Evolutionary conservation across 1,140 invertebrate genomes (phyloP).

Genomic region (Geopemphigus sp.): DNA sequence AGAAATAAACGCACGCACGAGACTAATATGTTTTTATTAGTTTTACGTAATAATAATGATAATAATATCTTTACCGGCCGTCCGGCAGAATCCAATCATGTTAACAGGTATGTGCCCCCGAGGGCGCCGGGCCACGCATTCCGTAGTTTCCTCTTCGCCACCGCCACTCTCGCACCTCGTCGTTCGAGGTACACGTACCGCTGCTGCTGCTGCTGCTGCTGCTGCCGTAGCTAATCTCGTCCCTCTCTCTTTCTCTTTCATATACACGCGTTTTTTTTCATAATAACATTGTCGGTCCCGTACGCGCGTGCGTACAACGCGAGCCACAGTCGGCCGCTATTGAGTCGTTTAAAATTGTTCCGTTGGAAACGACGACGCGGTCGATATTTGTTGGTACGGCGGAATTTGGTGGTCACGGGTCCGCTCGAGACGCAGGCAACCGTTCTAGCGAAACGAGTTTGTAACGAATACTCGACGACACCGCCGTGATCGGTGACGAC

Average conservation of each 20-base stretch:
- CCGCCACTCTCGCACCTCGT: background rate
- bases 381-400: background rate
- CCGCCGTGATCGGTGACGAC: no score
- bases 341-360: background rate
- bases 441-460: no score
- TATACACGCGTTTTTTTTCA: background rate
- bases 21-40: slow-evolving; percentile 31
- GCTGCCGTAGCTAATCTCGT: background rate
- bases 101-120: slow-evolving; percentile 45
- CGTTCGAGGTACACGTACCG: background rate
- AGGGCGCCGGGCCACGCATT: slow-evolving; percentile 34
- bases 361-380: background rate
- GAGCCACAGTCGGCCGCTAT: background rate
- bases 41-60: slow-evolving; percentile 46
- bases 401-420: background rate
- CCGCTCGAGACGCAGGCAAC: no score
- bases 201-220: background rate
- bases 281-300: slow-evolving; percentile 5
- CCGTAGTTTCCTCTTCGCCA: slow-evolving; percentile 1
- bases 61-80: slow-evolving; percentile 41
- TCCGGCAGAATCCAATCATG: slow-evolving; percentile 37
- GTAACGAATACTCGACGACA: no score
- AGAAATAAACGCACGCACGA: background rate
- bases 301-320: background rate
- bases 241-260: no score